Evolutionary conservation across 2,888 invertebrate species (phyloP).

Genomic region (Synergus japonicus): DNA sequence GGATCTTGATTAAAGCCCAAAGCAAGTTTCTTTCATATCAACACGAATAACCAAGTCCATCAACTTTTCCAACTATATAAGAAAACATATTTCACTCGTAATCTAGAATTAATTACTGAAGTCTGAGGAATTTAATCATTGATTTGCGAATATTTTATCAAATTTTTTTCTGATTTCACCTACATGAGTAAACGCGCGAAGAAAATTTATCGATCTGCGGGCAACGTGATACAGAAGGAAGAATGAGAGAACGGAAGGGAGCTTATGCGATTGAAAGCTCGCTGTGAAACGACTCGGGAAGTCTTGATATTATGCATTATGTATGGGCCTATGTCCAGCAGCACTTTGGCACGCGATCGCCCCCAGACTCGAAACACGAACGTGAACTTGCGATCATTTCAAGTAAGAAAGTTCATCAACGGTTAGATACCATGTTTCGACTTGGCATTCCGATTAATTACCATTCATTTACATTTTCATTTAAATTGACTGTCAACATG

Average conservation of each 20-base stretch:
- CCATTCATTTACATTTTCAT: constrained; percentile 21
- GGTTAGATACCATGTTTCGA: constrained; percentile 15
- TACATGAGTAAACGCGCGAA: constrained; percentile 42
- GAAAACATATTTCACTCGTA: neutral
- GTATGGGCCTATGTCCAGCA: constrained; percentile 70
- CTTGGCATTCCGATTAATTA: constrained; percentile 23
- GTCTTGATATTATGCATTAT: constrained; percentile 74
- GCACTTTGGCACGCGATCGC: constrained; percentile 71
- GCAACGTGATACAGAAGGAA: constrained; percentile 44
- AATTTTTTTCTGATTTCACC: constrained; percentile 39
- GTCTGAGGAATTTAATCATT: neutral
- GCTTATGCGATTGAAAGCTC: constrained; percentile 73
- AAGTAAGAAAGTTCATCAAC: constrained; percentile 35
- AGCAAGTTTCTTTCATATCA: neutral
- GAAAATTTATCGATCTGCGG: constrained; percentile 47
- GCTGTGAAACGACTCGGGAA: constrained; percentile 71
- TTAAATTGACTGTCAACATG: neutral
- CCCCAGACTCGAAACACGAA: constrained; percentile 52
- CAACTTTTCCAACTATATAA: neutral
- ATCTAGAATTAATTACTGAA: neutral
- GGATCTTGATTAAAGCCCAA: constrained; percentile 14
- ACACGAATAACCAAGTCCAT: constrained; percentile 1
- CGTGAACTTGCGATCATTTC: constrained; percentile 58
- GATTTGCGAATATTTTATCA: neutral
- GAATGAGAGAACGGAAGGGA: constrained; percentile 54